Conservation (phyloP, 2,888 invertebrate species). For the Cyaniris semiargus region DNA sequence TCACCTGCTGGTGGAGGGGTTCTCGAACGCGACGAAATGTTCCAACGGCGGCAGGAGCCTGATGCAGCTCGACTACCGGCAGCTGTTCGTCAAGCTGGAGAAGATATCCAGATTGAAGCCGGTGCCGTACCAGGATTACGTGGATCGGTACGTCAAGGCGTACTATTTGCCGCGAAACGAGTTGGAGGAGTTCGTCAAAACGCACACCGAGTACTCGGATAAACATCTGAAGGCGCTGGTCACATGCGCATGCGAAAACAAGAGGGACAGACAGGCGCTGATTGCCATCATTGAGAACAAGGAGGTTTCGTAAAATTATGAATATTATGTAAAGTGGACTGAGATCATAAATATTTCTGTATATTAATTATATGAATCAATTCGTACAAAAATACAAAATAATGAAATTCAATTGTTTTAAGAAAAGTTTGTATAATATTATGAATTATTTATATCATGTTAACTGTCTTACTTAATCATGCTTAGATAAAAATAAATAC, state of each 20-base stretch:
- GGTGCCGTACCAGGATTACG: conserved; percentile 92
- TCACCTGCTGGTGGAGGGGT: conserved; percentile 95
- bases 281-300: conserved; percentile 84
- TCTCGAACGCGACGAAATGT: conserved; percentile 94
- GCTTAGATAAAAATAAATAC: background rate
- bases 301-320: conserved; percentile 29
- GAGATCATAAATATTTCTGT: background rate
- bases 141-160: conserved; percentile 97
- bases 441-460: background rate
- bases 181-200: conserved; percentile 93
- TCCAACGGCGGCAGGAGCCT: conserved; percentile 97
- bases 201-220: conserved; percentile 92
- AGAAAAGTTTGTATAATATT: background rate
- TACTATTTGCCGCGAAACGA: conserved; percentile 95
- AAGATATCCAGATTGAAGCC: conserved; percentile 91
- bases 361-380: background rate
- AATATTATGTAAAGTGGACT: background rate
- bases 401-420: background rate
- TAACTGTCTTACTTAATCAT: background rate
- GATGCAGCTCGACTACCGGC: conserved; percentile 99
- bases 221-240: conserved; percentile 93
- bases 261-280: conserved; percentile 90
- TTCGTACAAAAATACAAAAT: conserved; percentile 12
- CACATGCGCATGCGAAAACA: conserved; percentile 92
- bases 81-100: conserved; percentile 94